Evolutionary conservation across 2,113 vertebrate species (phyloP), one percentile per base, ranked within the genome.

Genomic region (Colossoma macropomum): DNA sequence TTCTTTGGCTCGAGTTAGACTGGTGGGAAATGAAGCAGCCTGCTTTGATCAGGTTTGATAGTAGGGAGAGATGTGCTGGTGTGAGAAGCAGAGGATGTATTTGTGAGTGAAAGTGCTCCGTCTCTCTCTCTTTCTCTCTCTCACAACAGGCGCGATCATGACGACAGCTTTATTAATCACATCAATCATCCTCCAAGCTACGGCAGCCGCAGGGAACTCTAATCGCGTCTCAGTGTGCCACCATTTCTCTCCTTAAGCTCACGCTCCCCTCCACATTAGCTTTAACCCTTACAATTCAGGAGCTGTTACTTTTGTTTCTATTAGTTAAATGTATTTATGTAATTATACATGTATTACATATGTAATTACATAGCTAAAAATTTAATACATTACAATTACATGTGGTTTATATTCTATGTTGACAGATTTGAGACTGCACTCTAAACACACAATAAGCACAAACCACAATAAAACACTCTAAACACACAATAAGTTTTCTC

Each of bases 131-230:
- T 28, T 68, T 48, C 62, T 66, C 66, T 27, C 65, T 79, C 62
- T 56, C 90, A 85, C 84, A 87, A 88, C 86, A 88, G 84, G 89
- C 89, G 91, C 90, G 91, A 91, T 91, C 89, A 70, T 27, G 32
- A 91, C 45, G 68, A 81, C 87, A 86, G 88, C 84, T 94, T 93
- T 94, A 95, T 93, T 94, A 95, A 93, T 92, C 91, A 91, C 91
- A 94, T 95, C 92, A 92, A 93, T 95, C 93, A 94, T 92, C 83
- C 23, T 87, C 89, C 90, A 91, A 85, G 85, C 89, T 89, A 89
- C 84, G 77, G 81, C 74, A 59, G 90, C 92, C 82, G 83, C 87
- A 85, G 91, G 89, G 90, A 90, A 86, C 89, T 85, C 79, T 89
- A 90, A 91, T 92, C 89, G 75, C 88, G 84, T 90, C 87, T 90